These are phyloP conservation scores for Pristis pectinata DNA, from an alignment of 2,797 vertebrate genomes.

Conservation along the genomic window DNA sequence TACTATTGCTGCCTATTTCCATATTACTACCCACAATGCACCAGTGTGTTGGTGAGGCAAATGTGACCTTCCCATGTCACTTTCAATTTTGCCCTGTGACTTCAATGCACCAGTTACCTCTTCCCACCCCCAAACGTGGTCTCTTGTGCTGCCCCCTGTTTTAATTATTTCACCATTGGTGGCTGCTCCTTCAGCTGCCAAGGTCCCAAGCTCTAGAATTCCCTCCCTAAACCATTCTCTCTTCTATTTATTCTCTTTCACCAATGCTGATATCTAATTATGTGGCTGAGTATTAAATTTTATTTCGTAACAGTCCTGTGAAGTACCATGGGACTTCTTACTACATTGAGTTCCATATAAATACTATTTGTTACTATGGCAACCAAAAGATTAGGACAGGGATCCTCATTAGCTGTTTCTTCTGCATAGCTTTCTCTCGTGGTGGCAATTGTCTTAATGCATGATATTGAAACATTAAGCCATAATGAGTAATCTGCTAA, in stretches of 20 bases:
- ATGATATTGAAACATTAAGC: background rate
- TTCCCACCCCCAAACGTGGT: too few species aligned
- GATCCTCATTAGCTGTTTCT: background rate
- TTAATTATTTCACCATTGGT: too few species aligned
- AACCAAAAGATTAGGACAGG: background rate
- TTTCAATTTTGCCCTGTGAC: background rate
- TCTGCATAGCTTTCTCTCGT: background rate
- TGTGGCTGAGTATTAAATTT: background rate
- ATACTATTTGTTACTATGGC: background rate
- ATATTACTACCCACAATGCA: background rate
- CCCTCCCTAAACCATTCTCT: background rate
- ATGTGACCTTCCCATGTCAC: background rate
- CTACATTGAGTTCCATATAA: background rate
- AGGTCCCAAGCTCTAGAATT: background rate
- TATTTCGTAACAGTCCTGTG: background rate
- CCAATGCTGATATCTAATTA: background rate
- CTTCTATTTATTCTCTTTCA: background rate
- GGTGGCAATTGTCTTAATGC: too few species aligned
- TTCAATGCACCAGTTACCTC: background rate
- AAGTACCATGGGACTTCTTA: background rate
- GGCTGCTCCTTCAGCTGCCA: background rate
- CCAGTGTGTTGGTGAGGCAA: background rate
- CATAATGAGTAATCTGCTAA: background rate
- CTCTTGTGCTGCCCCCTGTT: background rate
- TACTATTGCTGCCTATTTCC: background rate